phyloP scores from a whole-genome alignment of 2,113 vertebrate genomes.

The Oreochromis spilurus region DNA sequence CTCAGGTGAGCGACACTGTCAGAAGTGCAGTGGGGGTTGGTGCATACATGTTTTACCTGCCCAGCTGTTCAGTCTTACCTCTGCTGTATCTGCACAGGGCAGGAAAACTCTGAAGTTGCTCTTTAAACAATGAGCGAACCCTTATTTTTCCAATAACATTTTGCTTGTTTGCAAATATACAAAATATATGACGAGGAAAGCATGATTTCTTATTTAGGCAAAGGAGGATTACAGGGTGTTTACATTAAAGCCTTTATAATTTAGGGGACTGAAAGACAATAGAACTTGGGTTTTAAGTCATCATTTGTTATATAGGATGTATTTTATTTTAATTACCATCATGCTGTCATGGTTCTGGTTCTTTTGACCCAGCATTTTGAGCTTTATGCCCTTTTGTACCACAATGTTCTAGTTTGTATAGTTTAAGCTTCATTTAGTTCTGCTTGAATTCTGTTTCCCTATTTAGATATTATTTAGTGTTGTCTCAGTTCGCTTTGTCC shows the following conservation, averaged over 20 bases:
- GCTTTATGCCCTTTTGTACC: too few relatives aligned
- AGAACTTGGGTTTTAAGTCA: too few relatives aligned
- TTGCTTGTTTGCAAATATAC: neutral
- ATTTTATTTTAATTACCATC: neutral
- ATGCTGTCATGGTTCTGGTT: neutral
- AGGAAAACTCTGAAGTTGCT: neutral
- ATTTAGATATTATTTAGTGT: neutral
- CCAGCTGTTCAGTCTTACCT: neutral
- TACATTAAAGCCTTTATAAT: neutral
- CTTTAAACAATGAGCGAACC: accelerated
- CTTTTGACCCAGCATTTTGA: too few relatives aligned
- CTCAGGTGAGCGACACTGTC: too few relatives aligned
- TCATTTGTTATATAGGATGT: neutral
- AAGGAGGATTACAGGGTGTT: neutral
- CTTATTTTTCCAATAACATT: neutral
- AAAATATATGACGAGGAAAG: neutral
- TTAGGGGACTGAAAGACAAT: neutral
- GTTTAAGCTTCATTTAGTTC: neutral
- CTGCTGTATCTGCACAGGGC: neutral
- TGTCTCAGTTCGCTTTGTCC: accelerated
- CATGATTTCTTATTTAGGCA: neutral
- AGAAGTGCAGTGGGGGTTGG: neutral
- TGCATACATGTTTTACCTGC: neutral
- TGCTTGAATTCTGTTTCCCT: neutral
- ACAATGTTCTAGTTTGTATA: neutral